A percentile compares a stretch with the other conserved stretches of the same genome.
These are phyloP conservation scores for Amphimedon queenslandica DNA, from an alignment of 37 sponge, comb jelly and placozoan species.

Conservation along the genomic window DNA sequence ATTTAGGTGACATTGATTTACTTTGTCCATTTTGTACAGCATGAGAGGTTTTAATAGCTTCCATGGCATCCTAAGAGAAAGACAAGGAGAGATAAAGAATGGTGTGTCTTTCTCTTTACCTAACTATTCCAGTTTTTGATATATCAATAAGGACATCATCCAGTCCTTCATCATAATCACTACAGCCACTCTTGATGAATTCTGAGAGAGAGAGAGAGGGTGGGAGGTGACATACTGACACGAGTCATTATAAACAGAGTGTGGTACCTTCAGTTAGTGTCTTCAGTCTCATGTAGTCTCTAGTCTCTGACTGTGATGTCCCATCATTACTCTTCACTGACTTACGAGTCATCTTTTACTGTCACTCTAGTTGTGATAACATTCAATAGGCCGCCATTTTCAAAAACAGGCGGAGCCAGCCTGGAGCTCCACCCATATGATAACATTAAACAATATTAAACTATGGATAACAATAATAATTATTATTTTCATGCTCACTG, in stretches of 20 bases:
- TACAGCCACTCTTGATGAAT: neutral
- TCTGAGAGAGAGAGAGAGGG: too few species aligned
- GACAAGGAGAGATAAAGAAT: neutral
- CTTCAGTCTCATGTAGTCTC: conserved; percentile 54
- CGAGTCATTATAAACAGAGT: too few species aligned
- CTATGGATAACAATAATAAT: too few species aligned
- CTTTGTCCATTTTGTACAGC: conserved; percentile 37
- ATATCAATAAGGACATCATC: conserved; percentile 42
- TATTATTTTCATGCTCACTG: too few species aligned
- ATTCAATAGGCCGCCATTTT: too few species aligned
- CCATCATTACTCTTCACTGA: neutral
- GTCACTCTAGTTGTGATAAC: too few species aligned
- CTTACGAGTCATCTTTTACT: conserved; percentile 2
- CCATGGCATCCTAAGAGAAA: conserved; percentile 49
- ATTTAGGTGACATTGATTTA: conserved; percentile 4
- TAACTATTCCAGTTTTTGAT: conserved; percentile 47
- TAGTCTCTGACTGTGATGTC: neutral
- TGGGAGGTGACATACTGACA: too few species aligned
- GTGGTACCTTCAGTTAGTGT: conserved; percentile 33
- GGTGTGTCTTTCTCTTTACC: conserved; percentile 11
- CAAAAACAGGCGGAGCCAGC: too few species aligned
- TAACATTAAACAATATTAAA: too few species aligned
- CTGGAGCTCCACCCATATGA: too few species aligned
- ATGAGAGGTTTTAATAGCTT: conserved; percentile 48
- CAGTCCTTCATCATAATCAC: conserved; percentile 32